Evolutionary conservation across 2,888 invertebrate species (phyloP).

Genomic region (Drosophila niveifrons): DNA sequence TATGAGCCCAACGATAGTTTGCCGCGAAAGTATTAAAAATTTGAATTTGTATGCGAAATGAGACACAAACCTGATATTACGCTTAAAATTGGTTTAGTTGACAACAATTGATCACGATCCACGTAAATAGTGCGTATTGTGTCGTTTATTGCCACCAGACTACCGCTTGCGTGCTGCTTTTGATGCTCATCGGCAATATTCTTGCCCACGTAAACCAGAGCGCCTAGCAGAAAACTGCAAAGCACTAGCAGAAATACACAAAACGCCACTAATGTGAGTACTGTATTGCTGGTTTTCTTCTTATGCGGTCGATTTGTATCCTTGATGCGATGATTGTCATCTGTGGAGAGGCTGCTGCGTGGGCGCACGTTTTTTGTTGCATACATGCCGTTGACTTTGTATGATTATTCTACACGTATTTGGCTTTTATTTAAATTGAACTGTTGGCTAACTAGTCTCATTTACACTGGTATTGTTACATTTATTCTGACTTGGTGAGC

Average conservation of each 20-base stretch:
- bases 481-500: constrained; percentile 29
- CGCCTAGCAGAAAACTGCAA: constrained; percentile 82
- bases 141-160: constrained; percentile 39
- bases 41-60: constrained; percentile 1
- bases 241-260: constrained; percentile 84
- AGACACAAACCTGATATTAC: constrained; percentile 65
- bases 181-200: constrained; percentile 80
- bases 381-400: constrained; percentile 75
- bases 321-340: constrained; percentile 83
- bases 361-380: constrained; percentile 83
- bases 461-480: constrained; percentile 36
- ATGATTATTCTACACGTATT: constrained; percentile 5
- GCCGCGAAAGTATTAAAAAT: constrained; percentile 13
- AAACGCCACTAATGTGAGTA: constrained; percentile 83
- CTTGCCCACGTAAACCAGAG: constrained; percentile 84
- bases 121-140: constrained; percentile 66
- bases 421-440: constrained; percentile 12
- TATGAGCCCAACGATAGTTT: constrained; percentile 19
- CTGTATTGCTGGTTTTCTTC: constrained; percentile 76
- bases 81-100: constrained; percentile 71
- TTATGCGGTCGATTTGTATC: constrained; percentile 61
- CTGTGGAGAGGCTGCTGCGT: constrained; percentile 84
- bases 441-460: constrained; percentile 27
- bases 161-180: constrained; percentile 45
- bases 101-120: constrained; percentile 72